Conservation (phyloP, 2,797 vertebrate genomes). For the Nyctibius grandis region DNA sequence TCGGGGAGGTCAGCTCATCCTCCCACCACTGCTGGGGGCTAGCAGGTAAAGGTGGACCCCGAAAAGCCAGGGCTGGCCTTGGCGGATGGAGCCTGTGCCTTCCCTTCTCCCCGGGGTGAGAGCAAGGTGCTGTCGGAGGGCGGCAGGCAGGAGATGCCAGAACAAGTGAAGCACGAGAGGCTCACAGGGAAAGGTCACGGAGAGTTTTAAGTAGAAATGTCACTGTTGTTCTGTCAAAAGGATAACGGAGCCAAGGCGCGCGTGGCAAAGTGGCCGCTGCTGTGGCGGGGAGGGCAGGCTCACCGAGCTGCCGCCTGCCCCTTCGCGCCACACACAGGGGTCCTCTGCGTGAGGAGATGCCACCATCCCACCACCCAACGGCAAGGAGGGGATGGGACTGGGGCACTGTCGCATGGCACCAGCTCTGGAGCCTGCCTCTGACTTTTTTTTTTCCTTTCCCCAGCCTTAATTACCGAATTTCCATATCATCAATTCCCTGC, state of each 20-base stretch:
- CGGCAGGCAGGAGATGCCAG: neutral
- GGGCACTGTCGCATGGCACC: neutral
- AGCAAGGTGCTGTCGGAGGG: neutral
- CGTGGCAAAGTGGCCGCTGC: neutral
- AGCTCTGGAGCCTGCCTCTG: neutral
- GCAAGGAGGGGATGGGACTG: neutral
- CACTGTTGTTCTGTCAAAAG: conserved; percentile 46
- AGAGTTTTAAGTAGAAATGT: conserved; percentile 61
- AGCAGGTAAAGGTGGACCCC: neutral
- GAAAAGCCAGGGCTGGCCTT: neutral
- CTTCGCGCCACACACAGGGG: neutral
- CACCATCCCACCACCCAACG: neutral
- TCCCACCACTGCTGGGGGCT: rapidly evolving
- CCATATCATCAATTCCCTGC: conserved; percentile 17
- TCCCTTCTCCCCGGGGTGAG: neutral
- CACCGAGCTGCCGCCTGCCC: neutral
- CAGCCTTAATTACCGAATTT: conserved; percentile 39
- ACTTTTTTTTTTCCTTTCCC: neutral
- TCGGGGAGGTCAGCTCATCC: rapidly evolving
- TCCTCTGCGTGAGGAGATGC: neutral
- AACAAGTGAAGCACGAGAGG: conserved; percentile 31
- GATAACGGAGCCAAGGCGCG: neutral
- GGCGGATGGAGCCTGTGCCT: neutral
- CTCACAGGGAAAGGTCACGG: conserved; percentile 46
- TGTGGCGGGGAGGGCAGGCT: neutral